Conservation (phyloP, 2,113 vertebrate species). For the Argyrosomus japonicus region DNA sequence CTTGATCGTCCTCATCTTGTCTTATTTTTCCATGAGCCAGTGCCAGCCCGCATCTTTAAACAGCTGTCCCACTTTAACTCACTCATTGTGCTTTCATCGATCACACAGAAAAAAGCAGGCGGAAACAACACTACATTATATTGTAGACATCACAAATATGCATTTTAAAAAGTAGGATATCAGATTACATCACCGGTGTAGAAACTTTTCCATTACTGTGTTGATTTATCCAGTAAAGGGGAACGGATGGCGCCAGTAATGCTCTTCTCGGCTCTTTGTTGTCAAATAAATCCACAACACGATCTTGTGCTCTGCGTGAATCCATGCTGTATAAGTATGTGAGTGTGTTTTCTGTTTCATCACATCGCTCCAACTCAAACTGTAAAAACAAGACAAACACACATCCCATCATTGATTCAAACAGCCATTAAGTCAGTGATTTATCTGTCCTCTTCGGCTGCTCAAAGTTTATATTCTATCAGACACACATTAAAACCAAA, state of each 20-base stretch:
- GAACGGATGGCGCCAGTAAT: conserved; percentile 10
- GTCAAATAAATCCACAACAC: conserved; percentile 35
- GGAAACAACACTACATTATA: background rate
- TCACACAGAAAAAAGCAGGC: background rate
- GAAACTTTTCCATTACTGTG: conserved; percentile 10
- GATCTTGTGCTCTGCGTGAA: background rate
- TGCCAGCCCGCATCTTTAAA: conserved; percentile 13
- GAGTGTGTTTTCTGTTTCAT: background rate
- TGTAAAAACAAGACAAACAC: conserved; percentile 24
- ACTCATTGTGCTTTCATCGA: conserved; percentile 11
- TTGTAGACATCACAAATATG: conserved; percentile 3
- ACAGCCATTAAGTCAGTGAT: conserved; percentile 26
- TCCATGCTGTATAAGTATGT: background rate
- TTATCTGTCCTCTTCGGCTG: conserved; percentile 13
- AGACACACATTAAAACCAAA: conserved; percentile 47
- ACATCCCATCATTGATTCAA: background rate
- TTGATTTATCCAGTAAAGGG: background rate
- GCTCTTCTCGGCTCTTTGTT: conserved; percentile 4
- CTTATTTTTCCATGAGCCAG: conserved; percentile 11
- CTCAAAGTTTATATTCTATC: conserved; percentile 21
- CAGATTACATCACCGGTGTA: background rate
- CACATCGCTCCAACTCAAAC: background rate
- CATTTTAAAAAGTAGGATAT: background rate
- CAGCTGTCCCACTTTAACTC: conserved; percentile 35
- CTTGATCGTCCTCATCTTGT: conserved; percentile 32